phyloP scores from a whole-genome alignment of 2,113 vertebrate species.

The Lophura nycthemera region DNA sequence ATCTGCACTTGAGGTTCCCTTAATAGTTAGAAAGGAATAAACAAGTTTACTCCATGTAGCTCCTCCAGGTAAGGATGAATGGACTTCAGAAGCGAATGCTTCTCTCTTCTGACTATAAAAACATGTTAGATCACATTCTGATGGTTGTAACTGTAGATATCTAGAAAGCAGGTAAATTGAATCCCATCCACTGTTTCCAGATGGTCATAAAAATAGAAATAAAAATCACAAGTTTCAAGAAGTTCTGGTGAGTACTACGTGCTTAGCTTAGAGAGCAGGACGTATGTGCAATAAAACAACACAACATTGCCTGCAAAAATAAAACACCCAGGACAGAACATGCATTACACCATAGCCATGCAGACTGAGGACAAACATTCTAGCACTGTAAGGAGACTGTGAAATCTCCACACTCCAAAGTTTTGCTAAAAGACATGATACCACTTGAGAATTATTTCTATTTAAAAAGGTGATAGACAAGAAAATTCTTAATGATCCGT shows the following conservation, averaged over 20 bases:
- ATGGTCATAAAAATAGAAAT: neutral
- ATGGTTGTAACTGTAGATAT: neutral
- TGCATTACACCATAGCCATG: neutral
- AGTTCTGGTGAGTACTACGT: neutral
- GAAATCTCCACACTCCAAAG: neutral
- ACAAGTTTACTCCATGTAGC: neutral
- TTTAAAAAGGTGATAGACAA: neutral
- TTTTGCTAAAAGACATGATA: neutral
- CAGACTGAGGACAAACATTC: neutral
- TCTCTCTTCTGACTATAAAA: neutral
- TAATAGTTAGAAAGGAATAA: neutral
- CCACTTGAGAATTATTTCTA: neutral
- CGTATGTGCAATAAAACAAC: neutral
- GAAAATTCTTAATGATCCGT: neutral
- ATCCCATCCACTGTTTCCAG: neutral
- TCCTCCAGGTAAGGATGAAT: neutral
- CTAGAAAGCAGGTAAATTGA: neutral
- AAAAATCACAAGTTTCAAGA: neutral
- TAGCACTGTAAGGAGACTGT: neutral
- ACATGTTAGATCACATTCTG: neutral
- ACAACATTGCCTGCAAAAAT: neutral
- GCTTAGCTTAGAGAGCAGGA: neutral
- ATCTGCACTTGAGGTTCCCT: neutral
- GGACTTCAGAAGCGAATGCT: neutral
- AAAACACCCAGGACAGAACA: neutral